Base-by-base conservation (phyloP, 2,113 vertebrate genomes). In the Typhlomys cinereus region DNA sequence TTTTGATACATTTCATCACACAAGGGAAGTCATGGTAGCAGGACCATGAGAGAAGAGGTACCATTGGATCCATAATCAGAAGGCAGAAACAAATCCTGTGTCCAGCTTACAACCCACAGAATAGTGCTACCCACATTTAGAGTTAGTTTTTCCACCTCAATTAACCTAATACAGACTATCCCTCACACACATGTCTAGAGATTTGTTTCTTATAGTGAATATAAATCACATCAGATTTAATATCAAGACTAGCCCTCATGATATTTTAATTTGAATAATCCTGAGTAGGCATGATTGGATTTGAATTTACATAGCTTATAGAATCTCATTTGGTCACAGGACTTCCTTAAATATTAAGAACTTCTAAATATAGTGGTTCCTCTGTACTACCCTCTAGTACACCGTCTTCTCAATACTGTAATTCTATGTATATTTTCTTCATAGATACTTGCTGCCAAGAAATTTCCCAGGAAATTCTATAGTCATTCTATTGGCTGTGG, bases 401-500 rank as follows among this genome's bases (percentile, higher is more conserved):
- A 39, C 79, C 46, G 29, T 94, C 13, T 79, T 88, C 36, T 64
- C 44, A 18, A 29, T 67, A 69, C 13, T 46, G 27, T 52, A 31
- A 84, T 27, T 29, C 41, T 71, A 7, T 61, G 11, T 62, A n/a
- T 46, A 23, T 59, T 31, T 44, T 82, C 62, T 48, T 92, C 11
- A 90, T 27, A 78, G 64, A 80, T 44, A 66, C 25, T 90, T 39
- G 1, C 10, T 82, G 23, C 84, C 82, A 74, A 71, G 7, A 87
- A 80, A 73, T 27, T 74, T 82, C 2, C 39, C 3, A 25, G 62
- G 31, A 95, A 80, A 84, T 76, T 61, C 41, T 75, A 23, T 20
- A 66, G n/a, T 14, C n/a, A 48, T 93, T 91, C 41, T 91, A 82
- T 34, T 91, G 59, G 17, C n/a, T 93, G 48, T 85, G n/a, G 29